Base-by-base conservation (phyloP, 2,113 vertebrate genomes). In the Nothocercus julius region DNA sequence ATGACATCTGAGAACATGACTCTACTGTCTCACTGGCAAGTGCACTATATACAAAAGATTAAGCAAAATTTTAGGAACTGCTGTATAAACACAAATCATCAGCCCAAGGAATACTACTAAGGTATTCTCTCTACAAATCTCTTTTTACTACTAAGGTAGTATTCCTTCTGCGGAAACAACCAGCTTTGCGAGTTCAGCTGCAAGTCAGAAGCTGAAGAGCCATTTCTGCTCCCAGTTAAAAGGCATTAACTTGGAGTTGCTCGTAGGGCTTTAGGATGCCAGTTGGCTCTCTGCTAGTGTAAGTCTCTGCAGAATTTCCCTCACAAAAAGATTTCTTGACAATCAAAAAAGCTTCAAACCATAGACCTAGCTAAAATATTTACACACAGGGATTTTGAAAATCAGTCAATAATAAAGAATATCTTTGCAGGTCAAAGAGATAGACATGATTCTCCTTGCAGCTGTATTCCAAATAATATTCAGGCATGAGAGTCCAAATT, bases 161-260 rank as follows among this genome's bases (percentile, higher is more conserved):
- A 36, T 36, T 36, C 36, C 64, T 85, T 56, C 45, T 83, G 68
- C 68, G 47, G 76, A 63, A 93, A 63, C 11, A 28, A 70, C 64
- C 76, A 75, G 72, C 51, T 82, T 82, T 78, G 76, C 1, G 2
- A 87, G 72, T 42, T 90, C 95, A 81, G 93, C 85, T 85, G 51
- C n/a, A n/a, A 80, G 59, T 45, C 70, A 70, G 82, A 74, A 47
- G 20, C 82, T 95, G 84, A 87, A 95, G 82, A 92, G 73, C 45
- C 61, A 44, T 61, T 90, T 88, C 63, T 95, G 61, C 77, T 88
- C 82, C 67, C 45, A 64, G 36, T 64, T 94, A 84, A 61, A 70
- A 79, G 54, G 75, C 80, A 87, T 59, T 87, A 32, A 67, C 59
- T 74, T 63, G 45, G 47, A 96, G 45, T 80, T 91, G 70, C 53